These are phyloP conservation scores for Rhabditoides inermis DNA, from an alignment of 2,888 invertebrate species.

Conservation along the genomic window DNA sequence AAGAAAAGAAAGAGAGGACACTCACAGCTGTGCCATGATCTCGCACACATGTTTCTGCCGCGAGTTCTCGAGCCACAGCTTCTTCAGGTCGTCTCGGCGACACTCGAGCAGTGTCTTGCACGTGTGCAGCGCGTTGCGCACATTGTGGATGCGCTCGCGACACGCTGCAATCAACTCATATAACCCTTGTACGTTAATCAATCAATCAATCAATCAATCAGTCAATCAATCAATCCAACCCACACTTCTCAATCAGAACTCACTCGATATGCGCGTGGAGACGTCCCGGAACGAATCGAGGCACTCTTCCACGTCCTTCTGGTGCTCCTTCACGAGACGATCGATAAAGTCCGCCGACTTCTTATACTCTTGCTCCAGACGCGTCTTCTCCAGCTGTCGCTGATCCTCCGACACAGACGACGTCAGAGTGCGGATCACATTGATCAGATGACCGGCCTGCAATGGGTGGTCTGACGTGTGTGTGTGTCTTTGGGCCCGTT, in stretches of 20 bases:
- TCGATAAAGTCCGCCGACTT: conserved; percentile 80
- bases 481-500: too few species aligned
- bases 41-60: conserved; percentile 63
- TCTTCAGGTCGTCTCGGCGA: conserved; percentile 80
- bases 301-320: conserved; percentile 76
- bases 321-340: conserved; percentile 76
- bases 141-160: conserved; percentile 68
- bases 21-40: conserved; percentile 42
- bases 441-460: conserved; percentile 68
- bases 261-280: conserved; percentile 66
- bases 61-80: conserved; percentile 88
- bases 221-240: too few species aligned
- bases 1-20: not conserved
- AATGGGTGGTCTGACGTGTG: too few species aligned
- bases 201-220: too few species aligned
- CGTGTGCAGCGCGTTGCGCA: conserved; percentile 72
- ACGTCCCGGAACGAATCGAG: conserved; percentile 70
- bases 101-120: conserved; percentile 79
- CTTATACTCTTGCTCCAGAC: conserved; percentile 84
- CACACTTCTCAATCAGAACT: conserved; percentile 58
- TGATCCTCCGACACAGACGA: conserved; percentile 81
- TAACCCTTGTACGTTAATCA: too few species aligned
- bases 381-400: conserved; percentile 75
- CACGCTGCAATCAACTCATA: conserved; percentile 61
- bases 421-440: conserved; percentile 84